Conservation (phyloP, 2,113 vertebrate genomes). For the Sitta europaea region DNA sequence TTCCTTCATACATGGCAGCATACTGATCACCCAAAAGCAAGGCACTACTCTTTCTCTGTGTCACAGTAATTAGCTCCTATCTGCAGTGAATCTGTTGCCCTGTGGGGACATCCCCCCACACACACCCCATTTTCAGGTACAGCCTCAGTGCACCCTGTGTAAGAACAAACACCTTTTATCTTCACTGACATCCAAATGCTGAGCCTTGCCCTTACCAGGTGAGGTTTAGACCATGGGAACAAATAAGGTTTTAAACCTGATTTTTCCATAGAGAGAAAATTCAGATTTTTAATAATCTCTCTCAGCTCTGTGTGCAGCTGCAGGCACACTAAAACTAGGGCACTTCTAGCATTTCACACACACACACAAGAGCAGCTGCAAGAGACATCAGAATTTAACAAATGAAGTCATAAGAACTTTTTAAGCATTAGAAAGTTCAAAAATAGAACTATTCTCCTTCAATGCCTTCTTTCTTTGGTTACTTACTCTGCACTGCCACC, state of each 20-base stretch:
- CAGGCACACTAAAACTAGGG: neutral
- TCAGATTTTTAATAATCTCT: neutral
- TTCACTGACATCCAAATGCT: neutral
- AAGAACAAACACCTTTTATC: neutral
- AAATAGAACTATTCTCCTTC: neutral
- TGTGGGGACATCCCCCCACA: neutral
- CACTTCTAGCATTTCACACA: neutral
- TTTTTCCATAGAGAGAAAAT: neutral
- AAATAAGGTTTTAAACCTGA: neutral
- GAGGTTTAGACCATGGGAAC: neutral
- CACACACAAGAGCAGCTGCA: neutral
- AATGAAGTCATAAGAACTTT: neutral
- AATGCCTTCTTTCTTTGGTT: neutral
- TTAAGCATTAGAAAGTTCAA: neutral
- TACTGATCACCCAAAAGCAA: neutral
- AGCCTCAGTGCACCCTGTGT: no score
- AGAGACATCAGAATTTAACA: neutral
- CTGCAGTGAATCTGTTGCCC: neutral
- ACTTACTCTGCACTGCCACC: neutral
- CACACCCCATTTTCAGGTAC: accelerated
- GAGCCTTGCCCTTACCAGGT: neutral
- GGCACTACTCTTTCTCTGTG: neutral
- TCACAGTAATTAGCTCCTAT: neutral
- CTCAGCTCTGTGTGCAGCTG: neutral
- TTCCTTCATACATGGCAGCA: neutral